A percentile compares a stretch with the other conserved stretches of the same genome.
These are phyloP conservation scores for Ramazzottius varieornatus DNA, from an alignment of 2,888 invertebrate genomes.

Conservation along the genomic window DNA sequence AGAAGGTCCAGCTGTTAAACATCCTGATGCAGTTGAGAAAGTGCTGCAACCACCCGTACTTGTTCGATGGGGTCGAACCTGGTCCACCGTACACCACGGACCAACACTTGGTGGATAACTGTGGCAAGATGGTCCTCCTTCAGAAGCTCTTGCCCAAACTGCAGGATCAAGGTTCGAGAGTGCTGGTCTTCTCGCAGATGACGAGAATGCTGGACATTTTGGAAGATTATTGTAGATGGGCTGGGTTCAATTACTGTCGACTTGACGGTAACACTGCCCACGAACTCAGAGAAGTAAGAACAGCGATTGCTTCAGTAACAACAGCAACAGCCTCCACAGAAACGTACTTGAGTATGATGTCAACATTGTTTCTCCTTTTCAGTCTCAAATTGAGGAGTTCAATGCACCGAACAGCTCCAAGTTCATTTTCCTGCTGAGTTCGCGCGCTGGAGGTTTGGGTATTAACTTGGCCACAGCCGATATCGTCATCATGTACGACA, in stretches of 20 bases:
- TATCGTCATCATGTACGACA: conserved; percentile 84
- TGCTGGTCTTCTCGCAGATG: conserved; percentile 86
- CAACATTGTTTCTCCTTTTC: conserved; percentile 17
- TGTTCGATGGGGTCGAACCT: conserved; percentile 96
- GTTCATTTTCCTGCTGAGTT: conserved; percentile 93
- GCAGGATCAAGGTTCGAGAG: conserved; percentile 58
- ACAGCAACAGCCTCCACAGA: no score
- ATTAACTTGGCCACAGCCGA: conserved; percentile 93
- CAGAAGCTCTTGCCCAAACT: conserved; percentile 77
- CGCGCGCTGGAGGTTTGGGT: conserved; percentile 86
- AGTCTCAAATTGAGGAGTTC: conserved; percentile 76
- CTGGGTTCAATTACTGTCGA: conserved; percentile 52
- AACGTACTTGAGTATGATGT: no score
- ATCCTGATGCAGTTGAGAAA: conserved; percentile 96
- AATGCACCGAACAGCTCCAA: conserved; percentile 68
- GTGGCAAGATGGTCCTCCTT: conserved; percentile 80
- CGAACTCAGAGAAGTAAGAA: conserved; percentile 48
- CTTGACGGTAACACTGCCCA: conserved; percentile 89
- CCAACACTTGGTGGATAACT: conserved; percentile 66
- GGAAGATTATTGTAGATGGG: conserved; percentile 84
- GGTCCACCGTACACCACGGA: conserved; percentile 89
- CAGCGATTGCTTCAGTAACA: no score
- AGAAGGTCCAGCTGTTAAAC: conserved; percentile 89
- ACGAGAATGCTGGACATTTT: conserved; percentile 81
- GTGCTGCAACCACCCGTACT: conserved; percentile 91